Conservation (phyloP, 2,113 vertebrate species). For the Lagopus leucura region DNA sequence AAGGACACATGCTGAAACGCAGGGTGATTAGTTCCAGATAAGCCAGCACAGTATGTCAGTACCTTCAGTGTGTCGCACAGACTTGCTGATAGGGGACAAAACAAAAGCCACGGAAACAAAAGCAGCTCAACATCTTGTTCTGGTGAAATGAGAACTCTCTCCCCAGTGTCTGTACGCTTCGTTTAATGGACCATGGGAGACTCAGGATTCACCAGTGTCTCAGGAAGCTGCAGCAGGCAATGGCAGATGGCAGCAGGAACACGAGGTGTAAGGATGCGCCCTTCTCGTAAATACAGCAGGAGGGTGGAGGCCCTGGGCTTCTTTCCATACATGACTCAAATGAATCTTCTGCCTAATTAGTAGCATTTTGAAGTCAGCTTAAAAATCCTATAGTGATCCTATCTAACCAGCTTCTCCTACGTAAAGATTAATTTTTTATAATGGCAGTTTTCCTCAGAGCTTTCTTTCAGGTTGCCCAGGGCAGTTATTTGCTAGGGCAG, state of each 20-base stretch:
- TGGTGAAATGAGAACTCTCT: not conserved
- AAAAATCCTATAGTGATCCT: not conserved
- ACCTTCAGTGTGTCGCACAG: not conserved
- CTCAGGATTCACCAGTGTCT: not conserved
- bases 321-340: not conserved
- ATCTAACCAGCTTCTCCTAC: not conserved
- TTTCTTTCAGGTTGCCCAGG: not conserved
- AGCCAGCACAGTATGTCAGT: not conserved
- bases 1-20: not conserved
- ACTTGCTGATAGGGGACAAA: not conserved
- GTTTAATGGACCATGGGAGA: not conserved
- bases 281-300: not conserved
- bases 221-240: not conserved
- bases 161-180: accelerated
- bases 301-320: not conserved
- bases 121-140: not conserved
- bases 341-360: no score
- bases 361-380: not conserved
- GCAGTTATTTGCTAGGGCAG: not conserved
- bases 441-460: not conserved
- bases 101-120: not conserved
- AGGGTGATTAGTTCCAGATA: not conserved
- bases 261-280: not conserved
- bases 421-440: not conserved
- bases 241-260: not conserved